Base-by-base conservation (phyloP, 2,113 vertebrate genomes). In the Heterocephalus glaber region DNA sequence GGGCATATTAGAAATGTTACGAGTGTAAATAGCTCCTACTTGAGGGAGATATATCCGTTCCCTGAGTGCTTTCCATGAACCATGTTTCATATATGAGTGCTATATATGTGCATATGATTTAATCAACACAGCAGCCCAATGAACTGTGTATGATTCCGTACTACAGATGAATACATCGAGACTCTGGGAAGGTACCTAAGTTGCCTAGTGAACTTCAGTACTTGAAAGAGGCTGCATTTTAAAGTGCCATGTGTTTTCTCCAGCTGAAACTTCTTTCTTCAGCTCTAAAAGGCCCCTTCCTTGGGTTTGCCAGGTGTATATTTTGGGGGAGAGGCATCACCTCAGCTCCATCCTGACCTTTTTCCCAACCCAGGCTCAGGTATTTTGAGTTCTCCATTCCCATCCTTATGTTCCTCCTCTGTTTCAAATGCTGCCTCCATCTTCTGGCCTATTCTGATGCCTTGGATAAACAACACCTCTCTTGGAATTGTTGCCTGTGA, bases 131-230 rank as follows among this genome's bases (percentile, higher is more conserved):
- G 80, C 14, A 93, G 56, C 17, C n/a, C 12, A 44, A 0, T n/a
- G 79, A 83, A 38, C 28, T 30, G 2, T 30, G 3, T 58, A 28
- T 77, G 52, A n/a, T 3, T 16, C 41, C 76, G 84, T 82, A 77
- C 87, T 89, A 88, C 24, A 92, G 65, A 68, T 56, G 33, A 92
- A 17, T 24, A 90, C 66, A 81, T 3, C 89, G 92, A 68, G 10
- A 26, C 30, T 63, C 4, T n/a, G 56, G 14, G 49, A 47, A 47
- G 35, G 41, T 38, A 68, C 38, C 4, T 38, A 56, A 88, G 65
- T 91, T 68, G 49, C 38, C 47, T 66, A 35, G 9, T 19, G 56
- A 90, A 35, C 28, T 22, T 26, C 10, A 65, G 38, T 35, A 7
- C 52, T 87, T 9, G 58, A 38, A 84, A 94, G 66, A 74, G 63